These are phyloP conservation scores for Anguilla obscura DNA, from an alignment of 2,797 vertebrate species.

Conservation along the genomic window DNA sequence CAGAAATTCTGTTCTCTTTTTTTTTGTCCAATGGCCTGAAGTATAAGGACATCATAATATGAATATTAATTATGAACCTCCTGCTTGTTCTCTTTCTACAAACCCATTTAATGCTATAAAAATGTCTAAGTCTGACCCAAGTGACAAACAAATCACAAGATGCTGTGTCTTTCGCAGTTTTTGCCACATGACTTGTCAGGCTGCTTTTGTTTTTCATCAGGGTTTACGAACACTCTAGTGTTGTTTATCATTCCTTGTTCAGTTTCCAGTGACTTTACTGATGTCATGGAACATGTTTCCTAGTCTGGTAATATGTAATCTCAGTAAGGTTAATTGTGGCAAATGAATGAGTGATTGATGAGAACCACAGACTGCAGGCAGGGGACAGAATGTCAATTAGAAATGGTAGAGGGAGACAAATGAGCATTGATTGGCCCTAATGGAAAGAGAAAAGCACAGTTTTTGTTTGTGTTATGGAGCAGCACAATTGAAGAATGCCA, in stretches of 20 bases:
- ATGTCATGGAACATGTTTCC: neutral
- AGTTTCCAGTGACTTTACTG: neutral
- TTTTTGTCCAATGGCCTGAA: neutral
- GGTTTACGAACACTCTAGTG: neutral
- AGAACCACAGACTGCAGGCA: neutral
- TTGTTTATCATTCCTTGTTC: neutral
- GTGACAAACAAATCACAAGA: neutral
- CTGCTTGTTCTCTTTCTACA: neutral
- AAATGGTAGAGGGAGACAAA: slow-evolving; percentile 10
- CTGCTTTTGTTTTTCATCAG: neutral
- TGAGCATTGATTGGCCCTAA: slow-evolving; percentile 23
- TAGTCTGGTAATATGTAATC: slow-evolving; percentile 14
- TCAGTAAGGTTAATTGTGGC: neutral
- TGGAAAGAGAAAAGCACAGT: neutral
- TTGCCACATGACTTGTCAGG: neutral
- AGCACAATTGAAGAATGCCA: neutral
- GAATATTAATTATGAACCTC: neutral
- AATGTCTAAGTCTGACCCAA: neutral
- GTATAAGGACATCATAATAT: neutral
- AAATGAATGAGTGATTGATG: neutral
- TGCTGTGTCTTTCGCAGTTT: too few relatives aligned
- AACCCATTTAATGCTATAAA: neutral
- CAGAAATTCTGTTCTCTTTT: neutral
- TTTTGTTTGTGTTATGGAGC: neutral
- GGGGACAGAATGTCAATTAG: slow-evolving; percentile 18